Evolutionary conservation across 2,888 invertebrate genomes (phyloP), one percentile per base, ranked within the genome.

Genomic region (Drosophila mimetica): DNA sequence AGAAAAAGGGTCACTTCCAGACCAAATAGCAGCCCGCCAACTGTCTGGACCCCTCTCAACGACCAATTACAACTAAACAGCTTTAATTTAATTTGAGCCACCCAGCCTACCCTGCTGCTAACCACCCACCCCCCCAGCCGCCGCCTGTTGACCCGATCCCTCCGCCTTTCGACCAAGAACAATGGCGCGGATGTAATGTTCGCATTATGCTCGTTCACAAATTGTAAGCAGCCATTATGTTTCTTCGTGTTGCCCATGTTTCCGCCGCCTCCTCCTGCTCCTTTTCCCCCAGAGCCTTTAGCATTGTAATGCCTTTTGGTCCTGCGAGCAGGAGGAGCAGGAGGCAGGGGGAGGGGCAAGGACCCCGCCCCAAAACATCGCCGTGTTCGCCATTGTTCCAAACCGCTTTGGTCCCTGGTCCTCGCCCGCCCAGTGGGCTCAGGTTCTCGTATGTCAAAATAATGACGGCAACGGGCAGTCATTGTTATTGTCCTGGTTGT

Each of bases 141-240:
- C 16, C n/a, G n/a, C 42, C 16, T 13, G 22, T n/a, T 55, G 55
- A 55, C 55, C 55, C 55, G 18, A 5, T 36, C 63, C 42, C 48
- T 20, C 48, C 18, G 34, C n/a, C 41, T 48, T 32, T 7, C 14
- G 47, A n/a, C 47, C 70, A 70, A 78, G 79, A 88, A 85, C 88
- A 85, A 85, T 85, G 87, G 87, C 87, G 79, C 82, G 85, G 82
- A 88, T 86, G 87, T 85, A 85, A 85, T 85, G 88, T 85, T 88
- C 88, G 84, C 88, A 85, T 85, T 85, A 85, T 85, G 84, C 88
- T 85, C 88, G 88, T 88, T 85, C 88, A 86, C 84, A 88, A 85
- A 85, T 85, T 85, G 84, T 85, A 88, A 85, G 84, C 88, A 88
- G 88, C 87, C 88, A 88, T 88, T 88, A 88, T 85, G 84, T 85